Evolutionary conservation across 2,113 vertebrate species (phyloP).

Genomic region (Mustelus asterias): DNA sequence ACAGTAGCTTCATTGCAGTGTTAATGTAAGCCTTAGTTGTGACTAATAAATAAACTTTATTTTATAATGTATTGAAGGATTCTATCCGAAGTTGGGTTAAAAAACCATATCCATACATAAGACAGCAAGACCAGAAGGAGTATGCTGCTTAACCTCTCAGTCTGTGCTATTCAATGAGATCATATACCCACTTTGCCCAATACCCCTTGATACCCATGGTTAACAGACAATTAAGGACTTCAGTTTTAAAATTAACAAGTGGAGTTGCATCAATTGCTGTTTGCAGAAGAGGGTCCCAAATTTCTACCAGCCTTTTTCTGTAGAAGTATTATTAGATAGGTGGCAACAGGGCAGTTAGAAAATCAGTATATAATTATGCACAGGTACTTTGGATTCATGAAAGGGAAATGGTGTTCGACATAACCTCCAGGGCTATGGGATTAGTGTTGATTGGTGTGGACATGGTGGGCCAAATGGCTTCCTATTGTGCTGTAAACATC

Average conservation of each 20-base stretch:
- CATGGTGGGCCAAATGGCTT: too few relatives aligned
- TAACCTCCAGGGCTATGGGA: too few relatives aligned
- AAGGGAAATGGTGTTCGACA: background rate
- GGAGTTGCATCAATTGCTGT: background rate
- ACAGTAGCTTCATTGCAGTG: too few relatives aligned
- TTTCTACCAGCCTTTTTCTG: background rate
- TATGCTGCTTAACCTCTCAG: background rate
- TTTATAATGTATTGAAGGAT: background rate
- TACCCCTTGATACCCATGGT: background rate
- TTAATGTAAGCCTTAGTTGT: too few relatives aligned
- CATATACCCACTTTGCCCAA: background rate
- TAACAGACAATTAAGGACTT: background rate
- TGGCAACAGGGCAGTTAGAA: background rate
- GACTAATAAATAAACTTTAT: too few relatives aligned
- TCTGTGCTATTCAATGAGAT: background rate
- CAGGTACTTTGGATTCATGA: background rate
- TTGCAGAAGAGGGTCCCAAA: background rate
- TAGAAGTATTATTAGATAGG: background rate
- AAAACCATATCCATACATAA: background rate
- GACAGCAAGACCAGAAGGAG: background rate
- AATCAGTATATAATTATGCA: background rate
- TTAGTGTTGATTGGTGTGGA: too few relatives aligned
- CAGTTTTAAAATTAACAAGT: background rate
- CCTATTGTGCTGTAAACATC: too few relatives aligned
- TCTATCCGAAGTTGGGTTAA: background rate